Evolutionary conservation across 2,113 vertebrate genomes (phyloP).

Genomic region (Semnopithecus entellus): DNA sequence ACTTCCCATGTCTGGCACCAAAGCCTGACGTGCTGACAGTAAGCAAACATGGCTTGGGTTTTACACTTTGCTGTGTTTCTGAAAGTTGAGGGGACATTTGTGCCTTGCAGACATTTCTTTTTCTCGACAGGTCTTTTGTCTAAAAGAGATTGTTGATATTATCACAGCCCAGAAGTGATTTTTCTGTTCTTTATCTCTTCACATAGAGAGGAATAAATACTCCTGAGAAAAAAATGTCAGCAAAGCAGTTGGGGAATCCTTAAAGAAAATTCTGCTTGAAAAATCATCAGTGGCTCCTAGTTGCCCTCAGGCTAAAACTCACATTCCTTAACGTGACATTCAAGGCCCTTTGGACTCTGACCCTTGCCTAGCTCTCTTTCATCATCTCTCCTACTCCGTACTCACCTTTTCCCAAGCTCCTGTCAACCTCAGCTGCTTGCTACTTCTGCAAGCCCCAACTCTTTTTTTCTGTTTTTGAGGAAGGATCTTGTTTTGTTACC

Average conservation of each 20-base stretch:
- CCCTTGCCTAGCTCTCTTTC: background rate
- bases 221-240: background rate
- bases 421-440: background rate
- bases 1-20: background rate
- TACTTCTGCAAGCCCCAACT: background rate
- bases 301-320: background rate
- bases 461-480: background rate
- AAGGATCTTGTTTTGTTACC: too few relatives aligned
- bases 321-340: background rate
- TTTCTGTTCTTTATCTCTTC: conserved; percentile 27
- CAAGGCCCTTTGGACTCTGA: background rate
- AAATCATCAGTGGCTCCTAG: background rate
- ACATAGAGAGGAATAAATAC: background rate
- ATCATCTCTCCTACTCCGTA: background rate
- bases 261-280: background rate
- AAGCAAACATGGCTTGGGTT: background rate
- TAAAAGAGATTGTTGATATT: background rate
- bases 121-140: background rate
- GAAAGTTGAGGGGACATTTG: background rate
- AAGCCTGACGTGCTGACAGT: background rate
- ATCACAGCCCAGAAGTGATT: conserved; percentile 22
- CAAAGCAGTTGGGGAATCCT: background rate
- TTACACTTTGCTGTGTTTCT: background rate
- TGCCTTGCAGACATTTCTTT: conserved; percentile 12
- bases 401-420: background rate